Conservation (phyloP, 2,888 invertebrate species). For the Selenia dentaria region DNA sequence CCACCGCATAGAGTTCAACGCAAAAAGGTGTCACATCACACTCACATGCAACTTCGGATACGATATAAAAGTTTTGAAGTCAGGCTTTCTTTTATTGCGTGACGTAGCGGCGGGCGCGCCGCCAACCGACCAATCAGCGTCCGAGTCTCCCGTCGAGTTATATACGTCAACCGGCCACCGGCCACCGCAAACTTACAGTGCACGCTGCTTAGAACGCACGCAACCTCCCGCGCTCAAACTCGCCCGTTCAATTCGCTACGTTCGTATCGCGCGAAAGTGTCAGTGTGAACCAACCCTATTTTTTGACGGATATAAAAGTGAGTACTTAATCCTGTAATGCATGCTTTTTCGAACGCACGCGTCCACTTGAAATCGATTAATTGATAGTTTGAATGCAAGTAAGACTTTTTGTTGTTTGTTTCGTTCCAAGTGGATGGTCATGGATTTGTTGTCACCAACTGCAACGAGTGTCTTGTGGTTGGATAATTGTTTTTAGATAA, state of each 20-base stretch:
- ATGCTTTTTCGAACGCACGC: conserved; percentile 36
- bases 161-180: conserved; percentile 61
- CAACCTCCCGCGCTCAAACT: conserved; percentile 31
- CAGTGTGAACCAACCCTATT: conserved; percentile 39
- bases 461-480: conserved; percentile 10
- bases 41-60: conserved; percentile 24
- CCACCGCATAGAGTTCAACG: conserved; percentile 15
- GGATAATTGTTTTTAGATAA: too few relatives aligned
- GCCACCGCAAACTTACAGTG: conserved; percentile 62
- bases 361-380: conserved; percentile 45
- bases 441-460: conserved; percentile 12
- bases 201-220: conserved; percentile 62
- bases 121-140: conserved; percentile 56
- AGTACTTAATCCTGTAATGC: conserved; percentile 59
- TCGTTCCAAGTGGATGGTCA: conserved; percentile 48
- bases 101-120: conserved; percentile 72
- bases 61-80: conserved; percentile 45
- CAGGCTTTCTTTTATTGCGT: conserved; percentile 63
- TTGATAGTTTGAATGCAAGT: conserved; percentile 46
- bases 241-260: conserved; percentile 8
- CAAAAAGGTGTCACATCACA: conserved; percentile 28
- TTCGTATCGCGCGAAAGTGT: conserved; percentile 52
- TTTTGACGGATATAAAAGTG: conserved; percentile 54
- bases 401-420: conserved; percentile 35
- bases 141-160: conserved; percentile 49